Evolutionary conservation across 2,113 vertebrate species (phyloP), one percentile per base, ranked within the genome.

Genomic region (Bostrychus sinensis): DNA sequence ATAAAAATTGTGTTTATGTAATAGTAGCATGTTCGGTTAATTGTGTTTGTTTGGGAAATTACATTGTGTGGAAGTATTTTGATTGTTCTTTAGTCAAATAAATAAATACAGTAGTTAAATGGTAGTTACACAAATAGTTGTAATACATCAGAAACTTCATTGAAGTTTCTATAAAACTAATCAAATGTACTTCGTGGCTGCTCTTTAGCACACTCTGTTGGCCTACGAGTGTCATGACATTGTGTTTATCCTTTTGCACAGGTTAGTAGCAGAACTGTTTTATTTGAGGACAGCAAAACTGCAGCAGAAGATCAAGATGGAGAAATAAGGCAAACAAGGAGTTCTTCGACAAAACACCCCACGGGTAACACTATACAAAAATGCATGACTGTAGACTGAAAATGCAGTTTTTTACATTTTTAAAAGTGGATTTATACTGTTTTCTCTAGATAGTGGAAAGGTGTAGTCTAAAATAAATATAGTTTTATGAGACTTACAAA

Each of bases 291-390:
- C 19, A 56, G 20, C 42, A 68, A 48, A 26, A 55, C 17, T 0
- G 39, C 53, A 46, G 58, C 53, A 17, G 57, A 26, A 50, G 69
- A 39, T 20, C 69, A 55, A 55, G 22, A 36, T 13, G 23, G 50
- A 56, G 82, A 38, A 51, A 64, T 38, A 54, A n/a, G n/a, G n/a
- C 25, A 73, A 48, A 20, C 61, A 8, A 73, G 51, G 22, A 57
- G 56, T 37, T 53, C 66, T 14, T 37, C 64, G 25, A 37, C 85
- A 39, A 90, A 84, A 82, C 71, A 78, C 53, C 28, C 75, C 12
- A 42, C 78, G 72, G 87, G 88, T 90, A 75, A 60, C 6, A 37
- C 9, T 28, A 9, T 32, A 39, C 11, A 8, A 17, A 20, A 19
- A 45, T 20, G 17, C 42, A 20, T 45, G 42, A 4, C 46, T 9